Conservation (phyloP, 2,888 invertebrate genomes). For the Erpobdella octoculata region DNA sequence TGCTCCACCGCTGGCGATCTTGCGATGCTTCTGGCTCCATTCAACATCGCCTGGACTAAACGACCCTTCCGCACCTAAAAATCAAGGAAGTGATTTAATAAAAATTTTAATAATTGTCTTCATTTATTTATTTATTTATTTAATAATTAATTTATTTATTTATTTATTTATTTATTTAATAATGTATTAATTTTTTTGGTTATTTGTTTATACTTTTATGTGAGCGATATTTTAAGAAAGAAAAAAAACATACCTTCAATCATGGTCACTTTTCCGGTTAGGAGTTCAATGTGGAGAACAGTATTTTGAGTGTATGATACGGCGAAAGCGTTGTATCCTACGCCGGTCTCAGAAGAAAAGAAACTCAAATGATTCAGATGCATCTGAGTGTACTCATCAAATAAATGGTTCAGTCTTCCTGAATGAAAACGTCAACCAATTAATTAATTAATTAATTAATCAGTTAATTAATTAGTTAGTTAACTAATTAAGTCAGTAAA, state of each 20-base stretch:
- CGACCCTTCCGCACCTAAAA: constrained; percentile 14
- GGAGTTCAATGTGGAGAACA: constrained; percentile 64
- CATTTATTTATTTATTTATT: background rate
- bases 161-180: background rate
- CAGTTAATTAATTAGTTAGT: too few species aligned
- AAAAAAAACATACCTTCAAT: constrained; percentile 59
- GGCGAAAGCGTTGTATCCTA: constrained; percentile 68
- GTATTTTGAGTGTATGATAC: constrained; percentile 64
- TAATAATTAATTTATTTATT: background rate
- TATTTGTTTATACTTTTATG: too few species aligned
- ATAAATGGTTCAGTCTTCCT: constrained; percentile 62
- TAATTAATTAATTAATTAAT: too few species aligned
- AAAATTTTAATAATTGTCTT: background rate
- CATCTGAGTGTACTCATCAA: constrained; percentile 68
- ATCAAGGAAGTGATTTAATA: too few species aligned
- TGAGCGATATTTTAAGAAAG: too few species aligned
- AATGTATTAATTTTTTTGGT: background rate
- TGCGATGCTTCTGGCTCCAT: constrained; percentile 64
- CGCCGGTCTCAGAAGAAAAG: constrained; percentile 64
- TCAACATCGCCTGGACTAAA: constrained; percentile 13
- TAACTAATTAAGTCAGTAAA: too few species aligned
- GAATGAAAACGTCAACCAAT: too few species aligned
- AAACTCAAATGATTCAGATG: constrained; percentile 67
- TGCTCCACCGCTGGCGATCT: constrained; percentile 61
- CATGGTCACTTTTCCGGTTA: constrained; percentile 64